phyloP scores from a whole-genome alignment of 2,113 vertebrate species.

The Pantherophis guttatus region DNA sequence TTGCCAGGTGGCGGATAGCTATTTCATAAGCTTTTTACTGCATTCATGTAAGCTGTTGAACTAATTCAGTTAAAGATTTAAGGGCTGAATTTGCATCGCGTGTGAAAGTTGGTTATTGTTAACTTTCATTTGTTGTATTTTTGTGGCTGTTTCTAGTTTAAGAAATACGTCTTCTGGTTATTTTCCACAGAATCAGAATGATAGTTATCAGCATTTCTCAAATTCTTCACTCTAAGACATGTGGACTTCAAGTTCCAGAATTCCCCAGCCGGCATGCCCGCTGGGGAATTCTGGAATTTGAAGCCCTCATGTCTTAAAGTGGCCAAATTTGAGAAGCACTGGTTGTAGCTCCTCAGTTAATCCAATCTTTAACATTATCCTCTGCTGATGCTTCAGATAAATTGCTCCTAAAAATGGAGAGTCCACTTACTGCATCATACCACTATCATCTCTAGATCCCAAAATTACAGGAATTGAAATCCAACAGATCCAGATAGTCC shows the following conservation, averaged over 20 bases:
- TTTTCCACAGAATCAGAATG: background rate
- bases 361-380: background rate
- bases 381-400: background rate
- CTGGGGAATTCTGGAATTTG: background rate
- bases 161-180: background rate
- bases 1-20: background rate
- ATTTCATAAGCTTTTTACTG: background rate
- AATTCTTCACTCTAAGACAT: background rate
- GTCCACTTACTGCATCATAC: background rate
- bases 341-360: background rate
- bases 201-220: background rate
- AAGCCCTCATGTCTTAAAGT: background rate
- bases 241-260: background rate
- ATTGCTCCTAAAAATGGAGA: background rate
- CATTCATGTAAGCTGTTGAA: background rate
- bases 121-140: background rate
- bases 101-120: background rate
- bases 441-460: background rate
- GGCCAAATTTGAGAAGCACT: background rate
- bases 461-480: background rate
- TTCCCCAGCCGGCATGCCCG: too few species aligned
- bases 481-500: background rate
- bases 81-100: background rate
- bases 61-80: background rate
- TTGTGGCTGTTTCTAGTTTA: background rate